Evolutionary conservation across 2,113 vertebrate species (phyloP), one percentile per base, ranked within the genome.

Genomic region (Cinclus cinclus): DNA sequence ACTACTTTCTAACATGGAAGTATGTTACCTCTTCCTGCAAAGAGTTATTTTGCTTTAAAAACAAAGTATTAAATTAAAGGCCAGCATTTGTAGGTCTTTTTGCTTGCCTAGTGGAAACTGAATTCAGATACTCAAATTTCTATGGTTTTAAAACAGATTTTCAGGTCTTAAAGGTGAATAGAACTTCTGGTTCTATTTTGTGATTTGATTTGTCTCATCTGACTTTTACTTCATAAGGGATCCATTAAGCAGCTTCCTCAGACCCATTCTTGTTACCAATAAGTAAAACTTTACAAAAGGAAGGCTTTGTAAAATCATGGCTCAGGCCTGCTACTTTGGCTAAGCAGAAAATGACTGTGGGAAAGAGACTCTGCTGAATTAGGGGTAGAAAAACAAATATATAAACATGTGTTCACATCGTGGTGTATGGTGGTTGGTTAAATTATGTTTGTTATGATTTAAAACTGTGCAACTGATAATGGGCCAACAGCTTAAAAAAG

Each of bases 391-490:
- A 39, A 41, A 20, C 46, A 63, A n/a, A 18, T 28, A 28, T 10
- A 5, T n/a, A 78, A 42, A 14, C 37, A n/a, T 4, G 10, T 27
- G 19, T 27, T 52, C 37, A n/a, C 37, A 28, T n/a, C 0, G 0
- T 28, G 24, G 19, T 42, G 15, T 18, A 23, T 14, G 60, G 37
- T 35, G 37, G 11, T 44, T 73, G 52, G 30, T 5, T 64, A 37
- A 28, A 79, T 35, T 28, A 42, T 14, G 15, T 22, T 52, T 10
- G 17, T 10, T 11, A 23, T n/a, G 31, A 42, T 64, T 64, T 64
- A 64, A 23, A 35, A 53, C 3, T 23, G 17, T 11, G 14, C 7
- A 28, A 16, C 31, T n/a, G 30, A 41, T 41, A 52, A 42, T 13
- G 9, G 14, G 14, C 23, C n/a, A 52, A 42, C 23, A 42, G 37